Evolutionary conservation across 2,113 vertebrate species (phyloP).

Genomic region (Pandion haliaetus): DNA sequence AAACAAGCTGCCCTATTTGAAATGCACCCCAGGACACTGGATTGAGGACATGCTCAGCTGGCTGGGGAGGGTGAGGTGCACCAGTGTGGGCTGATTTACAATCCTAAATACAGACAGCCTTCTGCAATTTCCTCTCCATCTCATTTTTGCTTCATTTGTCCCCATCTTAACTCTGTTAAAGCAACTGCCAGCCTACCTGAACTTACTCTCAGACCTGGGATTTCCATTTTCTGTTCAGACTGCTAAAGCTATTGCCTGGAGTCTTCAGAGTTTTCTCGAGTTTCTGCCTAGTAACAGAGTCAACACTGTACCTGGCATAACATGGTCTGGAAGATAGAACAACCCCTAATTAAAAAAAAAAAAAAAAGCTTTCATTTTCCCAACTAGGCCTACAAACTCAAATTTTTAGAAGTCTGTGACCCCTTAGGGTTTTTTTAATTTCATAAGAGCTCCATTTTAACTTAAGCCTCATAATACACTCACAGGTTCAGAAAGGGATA

Average conservation of each 20-base stretch:
- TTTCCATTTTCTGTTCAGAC: neutral
- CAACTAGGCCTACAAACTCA: neutral
- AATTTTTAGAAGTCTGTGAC: neutral
- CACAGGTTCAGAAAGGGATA: neutral
- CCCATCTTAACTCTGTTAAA: neutral
- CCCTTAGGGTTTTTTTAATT: neutral
- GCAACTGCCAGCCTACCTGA: neutral
- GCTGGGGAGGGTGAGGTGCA: neutral
- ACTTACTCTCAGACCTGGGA: neutral
- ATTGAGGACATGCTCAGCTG: neutral
- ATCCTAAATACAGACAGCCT: neutral
- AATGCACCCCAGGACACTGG: neutral
- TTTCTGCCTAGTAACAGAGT: neutral
- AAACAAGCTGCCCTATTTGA: neutral
- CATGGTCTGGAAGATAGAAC: neutral
- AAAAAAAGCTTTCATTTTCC: neutral
- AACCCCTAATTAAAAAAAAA: neutral
- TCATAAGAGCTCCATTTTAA: neutral
- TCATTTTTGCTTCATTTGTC: neutral
- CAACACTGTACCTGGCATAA: fast-evolving
- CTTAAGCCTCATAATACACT: neutral
- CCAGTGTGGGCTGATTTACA: neutral
- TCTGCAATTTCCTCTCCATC: neutral
- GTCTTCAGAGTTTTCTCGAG: neutral
- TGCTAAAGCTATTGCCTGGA: neutral